A percentile compares a stretch with the other conserved stretches of the same genome.
These are phyloP conservation scores for Bettongia penicillata DNA, from an alignment of 2,113 vertebrate genomes.

Conservation along the genomic window DNA sequence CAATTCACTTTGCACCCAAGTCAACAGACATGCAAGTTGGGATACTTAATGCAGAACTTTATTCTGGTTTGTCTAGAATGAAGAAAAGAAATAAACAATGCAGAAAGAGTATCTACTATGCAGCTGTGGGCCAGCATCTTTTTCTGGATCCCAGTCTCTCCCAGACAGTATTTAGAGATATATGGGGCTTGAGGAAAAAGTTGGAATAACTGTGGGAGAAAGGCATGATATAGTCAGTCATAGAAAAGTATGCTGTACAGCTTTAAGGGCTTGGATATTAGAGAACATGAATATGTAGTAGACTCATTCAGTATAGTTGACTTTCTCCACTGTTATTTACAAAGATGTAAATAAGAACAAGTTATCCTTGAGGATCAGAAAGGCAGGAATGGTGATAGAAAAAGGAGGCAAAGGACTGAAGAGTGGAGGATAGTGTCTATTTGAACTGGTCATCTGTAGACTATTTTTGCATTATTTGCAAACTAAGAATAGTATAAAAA, in stretches of 20 bases:
- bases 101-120: neutral
- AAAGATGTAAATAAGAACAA: neutral
- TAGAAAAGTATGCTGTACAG: neutral
- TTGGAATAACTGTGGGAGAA: neutral
- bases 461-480: neutral
- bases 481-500: neutral
- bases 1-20: neutral
- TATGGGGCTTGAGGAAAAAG: neutral
- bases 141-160: neutral
- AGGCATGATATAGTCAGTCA: neutral
- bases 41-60: neutral
- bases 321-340: neutral
- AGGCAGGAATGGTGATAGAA: neutral
- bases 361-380: neutral
- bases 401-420: neutral
- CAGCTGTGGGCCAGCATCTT: neutral
- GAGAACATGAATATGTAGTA: neutral
- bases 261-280: neutral
- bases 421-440: neutral
- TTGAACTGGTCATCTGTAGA: neutral
- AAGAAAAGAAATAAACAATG: neutral
- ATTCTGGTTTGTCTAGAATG: neutral
- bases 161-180: neutral
- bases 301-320: neutral
- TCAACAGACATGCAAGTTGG: neutral